Evolutionary conservation across 2,797 vertebrate genomes (phyloP).

Genomic region (Carcharodon carcharias): DNA sequence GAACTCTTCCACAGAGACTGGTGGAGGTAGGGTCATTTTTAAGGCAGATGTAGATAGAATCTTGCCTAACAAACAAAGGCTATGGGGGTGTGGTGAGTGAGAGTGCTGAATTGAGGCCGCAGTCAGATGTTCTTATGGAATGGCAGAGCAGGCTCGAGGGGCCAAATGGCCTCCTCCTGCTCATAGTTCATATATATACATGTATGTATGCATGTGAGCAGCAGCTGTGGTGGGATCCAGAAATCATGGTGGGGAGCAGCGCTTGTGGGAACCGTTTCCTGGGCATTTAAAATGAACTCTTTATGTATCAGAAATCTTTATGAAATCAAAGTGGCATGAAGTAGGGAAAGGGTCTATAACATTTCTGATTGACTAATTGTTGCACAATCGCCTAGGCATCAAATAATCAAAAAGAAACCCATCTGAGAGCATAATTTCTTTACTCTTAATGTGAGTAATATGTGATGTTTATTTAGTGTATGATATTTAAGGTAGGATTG

Average conservation of each 20-base stretch:
- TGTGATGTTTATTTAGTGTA: not conserved
- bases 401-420: not conserved
- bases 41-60: too few species aligned
- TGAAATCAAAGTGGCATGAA: not conserved
- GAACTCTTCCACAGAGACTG: too few species aligned
- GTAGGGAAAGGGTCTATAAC: not conserved
- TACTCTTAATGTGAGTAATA: not conserved
- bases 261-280: too few species aligned
- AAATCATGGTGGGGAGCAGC: not conserved
- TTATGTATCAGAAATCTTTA: not conserved
- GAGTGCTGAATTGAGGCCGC: too few species aligned
- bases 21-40: too few species aligned
- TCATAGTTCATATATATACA: too few species aligned
- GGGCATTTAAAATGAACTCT: not conserved
- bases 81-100: too few species aligned
- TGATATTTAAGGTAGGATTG: not conserved
- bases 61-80: too few species aligned
- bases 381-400: not conserved
- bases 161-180: too few species aligned
- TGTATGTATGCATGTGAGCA: not conserved
- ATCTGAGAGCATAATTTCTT: not conserved
- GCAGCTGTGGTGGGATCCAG: not conserved
- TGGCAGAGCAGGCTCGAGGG: too few species aligned
- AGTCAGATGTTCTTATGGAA: too few species aligned
- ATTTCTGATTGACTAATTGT: not conserved